These are phyloP conservation scores for Bombus balteatus DNA, from an alignment of 1,140 invertebrate species.

Conservation along the genomic window DNA sequence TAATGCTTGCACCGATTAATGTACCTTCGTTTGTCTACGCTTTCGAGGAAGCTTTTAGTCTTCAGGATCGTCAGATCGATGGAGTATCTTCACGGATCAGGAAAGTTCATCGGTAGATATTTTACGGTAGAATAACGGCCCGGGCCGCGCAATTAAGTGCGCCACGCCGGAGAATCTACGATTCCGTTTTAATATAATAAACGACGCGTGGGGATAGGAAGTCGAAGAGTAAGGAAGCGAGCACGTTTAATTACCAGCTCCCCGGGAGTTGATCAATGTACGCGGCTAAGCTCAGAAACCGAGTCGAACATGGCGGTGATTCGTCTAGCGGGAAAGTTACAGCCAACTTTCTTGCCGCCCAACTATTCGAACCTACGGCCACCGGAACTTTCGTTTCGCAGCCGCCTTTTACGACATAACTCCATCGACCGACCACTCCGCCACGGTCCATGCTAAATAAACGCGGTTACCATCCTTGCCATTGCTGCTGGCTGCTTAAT, in stretches of 20 bases:
- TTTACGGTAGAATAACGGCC: slow-evolving; percentile 18
- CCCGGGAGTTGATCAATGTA: slow-evolving; percentile 49
- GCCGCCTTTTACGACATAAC: slow-evolving; percentile 49
- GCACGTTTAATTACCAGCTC: slow-evolving; percentile 59
- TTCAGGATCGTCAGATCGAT: not conserved
- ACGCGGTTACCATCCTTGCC: not conserved
- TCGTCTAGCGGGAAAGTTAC: slow-evolving; percentile 61
- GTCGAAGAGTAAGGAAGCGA: not conserved
- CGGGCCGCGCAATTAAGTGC: not conserved
- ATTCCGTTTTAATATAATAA: slow-evolving; percentile 57
- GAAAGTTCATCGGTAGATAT: slow-evolving; percentile 19
- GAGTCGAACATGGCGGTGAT: slow-evolving; percentile 53
- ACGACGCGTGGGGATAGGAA: slow-evolving; percentile 39
- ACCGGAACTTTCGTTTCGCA: slow-evolving; percentile 41
- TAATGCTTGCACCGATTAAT: not conserved
- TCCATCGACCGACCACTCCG: not conserved
- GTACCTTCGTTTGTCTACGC: not conserved
- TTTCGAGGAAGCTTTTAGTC: not conserved
- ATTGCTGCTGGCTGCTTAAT: not conserved
- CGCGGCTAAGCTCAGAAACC: slow-evolving; percentile 35
- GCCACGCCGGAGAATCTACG: slow-evolving; percentile 25
- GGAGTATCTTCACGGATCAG: slow-evolving; percentile 4
- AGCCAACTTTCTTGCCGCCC: slow-evolving; percentile 34
- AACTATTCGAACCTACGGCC: slow-evolving; percentile 23
- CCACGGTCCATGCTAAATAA: not conserved